Conservation (phyloP, 2,888 invertebrate species). For the Mylabris sibirica region DNA sequence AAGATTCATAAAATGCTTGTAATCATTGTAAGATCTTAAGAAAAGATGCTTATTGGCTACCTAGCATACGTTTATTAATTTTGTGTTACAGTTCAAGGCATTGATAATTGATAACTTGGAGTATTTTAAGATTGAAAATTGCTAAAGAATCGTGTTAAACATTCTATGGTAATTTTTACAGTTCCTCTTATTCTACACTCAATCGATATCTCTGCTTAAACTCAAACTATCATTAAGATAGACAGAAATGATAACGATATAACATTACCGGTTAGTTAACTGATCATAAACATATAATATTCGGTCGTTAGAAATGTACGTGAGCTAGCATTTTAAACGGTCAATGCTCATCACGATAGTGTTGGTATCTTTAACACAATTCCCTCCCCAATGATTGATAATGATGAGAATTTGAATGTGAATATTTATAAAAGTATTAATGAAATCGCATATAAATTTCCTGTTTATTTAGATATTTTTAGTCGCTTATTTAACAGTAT, state of each 20-base stretch:
- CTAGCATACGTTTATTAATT: no score
- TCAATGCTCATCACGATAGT: constrained; percentile 16
- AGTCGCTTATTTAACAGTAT: no score
- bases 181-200: not conserved
- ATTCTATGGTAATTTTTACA: not conserved
- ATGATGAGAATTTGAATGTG: not conserved
- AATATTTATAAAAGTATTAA: no score
- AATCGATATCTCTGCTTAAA: not conserved
- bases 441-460: no score
- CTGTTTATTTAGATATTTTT: no score
- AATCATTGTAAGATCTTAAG: no score
- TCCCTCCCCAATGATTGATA: not conserved
- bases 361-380: not conserved
- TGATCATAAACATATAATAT: constrained; percentile 43
- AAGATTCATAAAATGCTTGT: no score
- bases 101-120: no score
- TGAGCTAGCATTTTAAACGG: constrained; percentile 34
- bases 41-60: no score
- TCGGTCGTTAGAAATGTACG: constrained; percentile 46
- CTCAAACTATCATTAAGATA: constrained; percentile 36
- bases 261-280: constrained; percentile 48
- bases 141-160: not conserved
- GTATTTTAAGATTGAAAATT: no score
- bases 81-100: no score
- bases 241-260: constrained; percentile 37